phyloP scores from a whole-genome alignment of 2,113 vertebrate genomes.

The chimpanzee (Pan troglodytes) region NHGRI_mPanTro3-v2.1_pri NC_072412.2:14035001-14035500 shows the following conservation, averaged over 20 bases:
- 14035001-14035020: background rate
- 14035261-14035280: background rate
- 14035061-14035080: background rate
- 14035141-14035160: background rate
- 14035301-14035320: background rate
- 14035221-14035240: background rate
- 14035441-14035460: conserved; percentile 13
- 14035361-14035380: background rate
- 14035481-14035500: conserved; percentile 21
- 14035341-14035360: background rate
- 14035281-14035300: background rate
- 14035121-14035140: background rate
- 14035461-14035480: background rate
- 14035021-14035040: background rate
- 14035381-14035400: background rate
- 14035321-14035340: background rate
- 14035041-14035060: background rate
- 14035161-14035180: background rate
- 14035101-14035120: background rate
- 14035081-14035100: background rate
- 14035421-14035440: background rate
- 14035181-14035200: background rate
- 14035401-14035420: background rate
- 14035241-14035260: background rate
- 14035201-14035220: background rate